Evolutionary conservation across 2,113 vertebrate genomes (phyloP).

Genomic region (Hylia prasina): DNA sequence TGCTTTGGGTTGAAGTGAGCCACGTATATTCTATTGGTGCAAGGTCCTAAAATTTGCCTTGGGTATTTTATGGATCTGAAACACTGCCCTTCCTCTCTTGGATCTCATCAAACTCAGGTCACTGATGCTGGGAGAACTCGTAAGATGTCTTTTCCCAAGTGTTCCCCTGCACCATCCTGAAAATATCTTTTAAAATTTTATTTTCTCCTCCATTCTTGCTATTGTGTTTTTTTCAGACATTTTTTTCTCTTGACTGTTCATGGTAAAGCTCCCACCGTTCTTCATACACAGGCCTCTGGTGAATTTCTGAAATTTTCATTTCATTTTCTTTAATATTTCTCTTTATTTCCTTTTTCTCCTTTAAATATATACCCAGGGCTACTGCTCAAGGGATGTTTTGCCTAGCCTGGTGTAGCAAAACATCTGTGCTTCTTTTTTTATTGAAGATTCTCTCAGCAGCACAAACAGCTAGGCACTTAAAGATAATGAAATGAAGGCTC

Average conservation of each 20-base stretch:
- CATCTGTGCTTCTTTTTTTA: constrained; percentile 14
- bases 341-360: background rate
- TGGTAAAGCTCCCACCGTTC: background rate
- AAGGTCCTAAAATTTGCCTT: background rate
- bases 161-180: background rate
- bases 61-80: background rate
- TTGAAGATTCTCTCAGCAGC: background rate
- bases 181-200: background rate
- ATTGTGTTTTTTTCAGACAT: background rate
- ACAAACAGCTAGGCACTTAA: background rate
- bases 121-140: background rate
- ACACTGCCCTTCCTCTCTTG: background rate
- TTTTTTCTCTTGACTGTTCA: background rate
- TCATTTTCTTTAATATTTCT: background rate
- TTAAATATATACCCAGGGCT: background rate
- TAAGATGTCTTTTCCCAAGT: background rate
- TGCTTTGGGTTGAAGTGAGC: background rate
- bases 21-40: background rate
- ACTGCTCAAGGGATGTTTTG: background rate
- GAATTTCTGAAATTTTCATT: background rate
- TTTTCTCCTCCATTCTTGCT: background rate
- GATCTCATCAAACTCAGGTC: background rate
- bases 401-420: background rate
- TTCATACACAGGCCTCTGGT: background rate
- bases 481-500: constrained; percentile 13